phyloP scores from a whole-genome alignment of 2,113 vertebrate genomes.

The Vulpes lagopus region DNA sequence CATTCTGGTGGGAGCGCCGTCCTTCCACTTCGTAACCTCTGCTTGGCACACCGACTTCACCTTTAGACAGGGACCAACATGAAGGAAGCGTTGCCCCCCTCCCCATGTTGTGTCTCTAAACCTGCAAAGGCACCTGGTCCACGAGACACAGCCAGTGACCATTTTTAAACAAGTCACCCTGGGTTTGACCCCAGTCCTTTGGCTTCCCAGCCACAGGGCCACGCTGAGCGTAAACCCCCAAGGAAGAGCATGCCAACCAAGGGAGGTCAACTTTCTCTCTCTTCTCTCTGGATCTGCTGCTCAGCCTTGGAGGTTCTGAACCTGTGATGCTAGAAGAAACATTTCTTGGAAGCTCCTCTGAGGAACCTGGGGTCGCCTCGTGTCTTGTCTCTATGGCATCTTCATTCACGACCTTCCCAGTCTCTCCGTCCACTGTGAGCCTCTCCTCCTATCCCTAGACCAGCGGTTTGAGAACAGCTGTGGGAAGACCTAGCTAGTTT shows the following conservation, averaged over 20 bases:
- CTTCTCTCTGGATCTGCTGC: background rate
- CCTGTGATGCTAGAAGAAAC: fast-evolving
- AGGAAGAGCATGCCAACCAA: fast-evolving
- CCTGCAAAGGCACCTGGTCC: no score
- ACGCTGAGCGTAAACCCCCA: background rate
- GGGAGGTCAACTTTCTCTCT: background rate
- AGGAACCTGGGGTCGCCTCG: background rate
- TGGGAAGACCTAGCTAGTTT: background rate
- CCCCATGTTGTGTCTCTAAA: fast-evolving
- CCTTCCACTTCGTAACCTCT: fast-evolving
- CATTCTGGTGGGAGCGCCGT: fast-evolving
- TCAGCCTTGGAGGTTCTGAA: background rate
- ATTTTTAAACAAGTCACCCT: background rate
- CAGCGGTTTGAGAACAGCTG: background rate
- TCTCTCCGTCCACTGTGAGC: background rate
- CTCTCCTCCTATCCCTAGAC: background rate
- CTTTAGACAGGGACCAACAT: background rate
- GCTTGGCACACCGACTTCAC: background rate
- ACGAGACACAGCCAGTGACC: background rate
- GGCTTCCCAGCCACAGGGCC: fast-evolving
- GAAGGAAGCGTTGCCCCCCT: fast-evolving
- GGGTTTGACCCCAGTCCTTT: no score
- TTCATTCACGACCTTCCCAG: fast-evolving
- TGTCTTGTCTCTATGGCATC: fast-evolving
- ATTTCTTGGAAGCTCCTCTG: fast-evolving